These are phyloP conservation scores for Calameuta idolon DNA, from an alignment of 2,888 invertebrate species.

Conservation along the genomic window DNA sequence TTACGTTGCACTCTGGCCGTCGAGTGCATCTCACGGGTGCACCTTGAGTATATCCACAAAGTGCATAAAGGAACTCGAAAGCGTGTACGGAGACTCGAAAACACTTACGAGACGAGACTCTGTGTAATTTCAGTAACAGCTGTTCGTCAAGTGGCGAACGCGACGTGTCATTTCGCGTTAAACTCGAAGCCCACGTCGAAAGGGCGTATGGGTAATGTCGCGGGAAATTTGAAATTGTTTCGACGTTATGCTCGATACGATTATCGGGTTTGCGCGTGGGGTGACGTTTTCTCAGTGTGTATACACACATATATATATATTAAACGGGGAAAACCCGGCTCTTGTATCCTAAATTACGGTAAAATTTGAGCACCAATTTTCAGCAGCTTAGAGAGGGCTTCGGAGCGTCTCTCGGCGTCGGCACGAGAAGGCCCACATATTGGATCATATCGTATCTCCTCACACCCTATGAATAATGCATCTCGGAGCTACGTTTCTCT, in stretches of 20 bases:
- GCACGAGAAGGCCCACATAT: conserved; percentile 59
- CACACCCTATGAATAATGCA: conserved; percentile 64
- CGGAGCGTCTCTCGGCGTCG: conserved; percentile 31
- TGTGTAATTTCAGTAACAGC: background rate
- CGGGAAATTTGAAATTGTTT: background rate
- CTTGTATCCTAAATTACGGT: conserved; percentile 53
- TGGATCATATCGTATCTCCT: conserved; percentile 67
- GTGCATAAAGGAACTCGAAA: background rate
- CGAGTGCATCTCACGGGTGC: background rate
- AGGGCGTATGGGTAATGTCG: background rate
- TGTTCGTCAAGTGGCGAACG: background rate
- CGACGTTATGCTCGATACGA: background rate
- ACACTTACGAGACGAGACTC: background rate
- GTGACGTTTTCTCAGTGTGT: conserved; percentile 17
- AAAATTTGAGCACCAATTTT: conserved; percentile 64
- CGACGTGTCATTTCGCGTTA: background rate
- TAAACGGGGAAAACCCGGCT: conserved; percentile 3
- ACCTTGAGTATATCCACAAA: background rate
- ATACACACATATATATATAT: conserved; percentile 24
- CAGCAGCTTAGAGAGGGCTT: conserved; percentile 58
- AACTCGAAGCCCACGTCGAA: background rate
- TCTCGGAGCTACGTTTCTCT: background rate
- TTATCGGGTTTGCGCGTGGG: background rate
- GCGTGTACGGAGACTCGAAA: background rate
- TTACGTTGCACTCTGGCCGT: conserved; percentile 27